Evolutionary conservation across 2,113 vertebrate genomes (phyloP).

Genomic region (Synodontis membranacea): DNA sequence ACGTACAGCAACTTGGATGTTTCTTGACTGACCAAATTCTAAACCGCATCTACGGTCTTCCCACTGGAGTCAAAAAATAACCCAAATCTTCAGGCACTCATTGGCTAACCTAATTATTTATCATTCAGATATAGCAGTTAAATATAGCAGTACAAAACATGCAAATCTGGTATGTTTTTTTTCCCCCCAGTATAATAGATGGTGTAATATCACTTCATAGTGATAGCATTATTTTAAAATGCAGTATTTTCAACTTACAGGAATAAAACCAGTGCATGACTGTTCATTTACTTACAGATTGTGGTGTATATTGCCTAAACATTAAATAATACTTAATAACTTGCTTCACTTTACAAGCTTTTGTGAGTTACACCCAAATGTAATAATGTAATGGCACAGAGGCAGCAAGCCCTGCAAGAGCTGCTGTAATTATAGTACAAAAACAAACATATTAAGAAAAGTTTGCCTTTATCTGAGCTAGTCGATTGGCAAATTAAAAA

Average conservation of each 20-base stretch:
- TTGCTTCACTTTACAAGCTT: slow-evolving; percentile 2
- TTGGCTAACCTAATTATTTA: not conserved
- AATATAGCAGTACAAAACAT: not conserved
- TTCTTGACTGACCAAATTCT: not conserved
- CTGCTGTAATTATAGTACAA: slow-evolving; percentile 42
- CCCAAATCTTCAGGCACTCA: not conserved
- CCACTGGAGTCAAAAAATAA: not conserved
- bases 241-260: not conserved
- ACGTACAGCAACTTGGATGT: not conserved
- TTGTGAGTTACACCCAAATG: not conserved
- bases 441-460: slow-evolving; percentile 61
- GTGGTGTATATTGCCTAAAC: not conserved
- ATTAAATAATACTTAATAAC: not conserved
- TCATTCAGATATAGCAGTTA: not conserved
- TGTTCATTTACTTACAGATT: slow-evolving; percentile 1
- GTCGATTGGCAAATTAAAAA: slow-evolving; percentile 78
- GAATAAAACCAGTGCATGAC: not conserved
- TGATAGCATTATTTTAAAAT: not conserved
- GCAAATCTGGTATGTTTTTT: not conserved
- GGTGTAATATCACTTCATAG: not conserved
- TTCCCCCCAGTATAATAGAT: not conserved
- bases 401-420: slow-evolving; percentile 24
- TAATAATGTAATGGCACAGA: slow-evolving; percentile 26
- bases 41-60: not conserved
- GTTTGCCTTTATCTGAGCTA: slow-evolving; percentile 70